Conservation (phyloP, 2,797 vertebrate species). For the Sebastes trivittatus region DNA sequence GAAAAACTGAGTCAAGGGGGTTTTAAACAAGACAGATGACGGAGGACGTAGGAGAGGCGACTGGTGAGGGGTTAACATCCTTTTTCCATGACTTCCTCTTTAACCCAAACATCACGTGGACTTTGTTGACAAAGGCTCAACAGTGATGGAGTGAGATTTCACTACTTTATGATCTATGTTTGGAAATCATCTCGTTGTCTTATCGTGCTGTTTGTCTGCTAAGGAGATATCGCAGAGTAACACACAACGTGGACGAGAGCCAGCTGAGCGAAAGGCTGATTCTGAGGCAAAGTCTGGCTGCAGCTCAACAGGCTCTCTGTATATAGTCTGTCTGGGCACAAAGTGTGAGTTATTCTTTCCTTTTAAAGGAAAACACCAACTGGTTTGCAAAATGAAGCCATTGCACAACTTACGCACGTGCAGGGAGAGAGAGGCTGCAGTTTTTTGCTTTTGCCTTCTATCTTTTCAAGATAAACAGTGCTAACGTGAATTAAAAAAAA, state of each 20-base stretch:
- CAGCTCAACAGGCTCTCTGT: background rate
- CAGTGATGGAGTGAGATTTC: constrained; percentile 12
- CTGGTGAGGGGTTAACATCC: background rate
- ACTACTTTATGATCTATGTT: constrained; percentile 11
- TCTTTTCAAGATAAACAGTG: background rate
- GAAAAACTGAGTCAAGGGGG: constrained; percentile 51
- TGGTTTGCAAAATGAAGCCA: background rate
- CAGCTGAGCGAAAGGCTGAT: constrained; percentile 41
- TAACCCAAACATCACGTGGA: constrained; percentile 11
- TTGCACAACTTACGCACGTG: background rate
- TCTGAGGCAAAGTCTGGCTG: constrained; percentile 24
- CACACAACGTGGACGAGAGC: constrained; percentile 26
- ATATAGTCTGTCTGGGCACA: constrained; percentile 6
- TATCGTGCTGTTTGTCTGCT: constrained; percentile 24
- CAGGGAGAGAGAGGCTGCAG: background rate
- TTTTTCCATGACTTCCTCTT: constrained; percentile 7
- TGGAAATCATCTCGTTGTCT: constrained; percentile 26
- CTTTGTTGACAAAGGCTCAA: constrained; percentile 36
- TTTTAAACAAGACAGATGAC: background rate
- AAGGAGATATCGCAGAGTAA: constrained; percentile 2
- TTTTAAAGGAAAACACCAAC: background rate
- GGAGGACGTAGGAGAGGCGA: background rate
- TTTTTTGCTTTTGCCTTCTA: background rate
- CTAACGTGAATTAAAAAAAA: background rate
- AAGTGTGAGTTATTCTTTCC: background rate